phyloP scores from a whole-genome alignment of 2,797 vertebrate species.

The Zalophus californianus region DNA sequence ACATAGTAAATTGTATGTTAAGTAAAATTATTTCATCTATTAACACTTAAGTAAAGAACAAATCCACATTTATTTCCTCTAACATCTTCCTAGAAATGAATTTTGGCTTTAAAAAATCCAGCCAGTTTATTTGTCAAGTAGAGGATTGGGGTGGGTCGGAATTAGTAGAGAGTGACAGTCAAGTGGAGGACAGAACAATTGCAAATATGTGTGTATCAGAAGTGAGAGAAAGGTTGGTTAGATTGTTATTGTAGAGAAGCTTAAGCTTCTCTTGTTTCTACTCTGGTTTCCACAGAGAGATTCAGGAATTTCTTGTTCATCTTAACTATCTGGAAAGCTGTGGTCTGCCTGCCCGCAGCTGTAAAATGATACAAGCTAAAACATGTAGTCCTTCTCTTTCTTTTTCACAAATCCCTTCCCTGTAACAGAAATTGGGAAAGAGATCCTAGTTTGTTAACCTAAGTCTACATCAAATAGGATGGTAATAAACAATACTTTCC shows the following conservation, averaged over 20 bases:
- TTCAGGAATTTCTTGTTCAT: conserved; percentile 13
- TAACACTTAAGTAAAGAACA: not conserved
- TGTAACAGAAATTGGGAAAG: conserved; percentile 3
- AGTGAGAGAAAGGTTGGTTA: not conserved
- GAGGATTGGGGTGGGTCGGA: not conserved
- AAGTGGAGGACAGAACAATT: not conserved
- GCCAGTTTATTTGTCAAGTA: not conserved
- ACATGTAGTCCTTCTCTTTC: not conserved
- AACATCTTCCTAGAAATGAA: conserved; percentile 18
- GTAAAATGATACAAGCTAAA: not conserved
- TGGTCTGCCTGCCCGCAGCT: not conserved
- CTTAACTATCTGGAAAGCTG: not conserved
- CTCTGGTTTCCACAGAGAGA: not conserved
- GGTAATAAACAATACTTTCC: not conserved
- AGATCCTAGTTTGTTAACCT: not conserved
- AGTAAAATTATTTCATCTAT: not conserved
- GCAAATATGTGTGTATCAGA: not conserved
- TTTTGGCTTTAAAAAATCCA: not conserved
- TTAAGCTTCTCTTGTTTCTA: not conserved
- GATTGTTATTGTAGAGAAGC: not conserved
- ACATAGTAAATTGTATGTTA: not conserved
- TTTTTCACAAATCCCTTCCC: not conserved
- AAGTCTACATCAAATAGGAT: not conserved
- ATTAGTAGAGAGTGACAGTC: not conserved
- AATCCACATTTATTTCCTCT: conserved; percentile 18